phyloP scores from a whole-genome alignment of 1,140 invertebrate species.

The Adelges cooleyi region DNA sequence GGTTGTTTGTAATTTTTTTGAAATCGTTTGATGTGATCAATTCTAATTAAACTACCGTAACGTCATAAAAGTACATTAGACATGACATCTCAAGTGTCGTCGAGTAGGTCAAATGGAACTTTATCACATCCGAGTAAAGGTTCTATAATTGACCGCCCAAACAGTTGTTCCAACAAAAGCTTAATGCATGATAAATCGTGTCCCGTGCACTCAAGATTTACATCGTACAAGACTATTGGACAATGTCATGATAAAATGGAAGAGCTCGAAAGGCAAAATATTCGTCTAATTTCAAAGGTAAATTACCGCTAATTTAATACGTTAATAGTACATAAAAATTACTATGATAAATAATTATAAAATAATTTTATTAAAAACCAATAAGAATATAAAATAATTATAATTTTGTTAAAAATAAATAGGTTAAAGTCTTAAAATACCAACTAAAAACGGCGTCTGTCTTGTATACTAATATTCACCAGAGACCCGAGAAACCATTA shows the following conservation, averaged over 20 bases:
- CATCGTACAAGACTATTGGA: slow-evolving; percentile 1
- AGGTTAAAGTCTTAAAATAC: slow-evolving; percentile 26
- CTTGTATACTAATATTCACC: slow-evolving; percentile 18
- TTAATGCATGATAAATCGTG: slow-evolving; percentile 9
- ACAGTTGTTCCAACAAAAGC: slow-evolving; percentile 13
- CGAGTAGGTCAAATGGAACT: slow-evolving; percentile 4
- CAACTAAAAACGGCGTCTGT: slow-evolving; percentile 9
- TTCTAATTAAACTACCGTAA: too few species aligned
- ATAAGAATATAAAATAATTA: too few species aligned
- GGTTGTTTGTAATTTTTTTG: too few species aligned
- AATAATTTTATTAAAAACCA: too few species aligned
- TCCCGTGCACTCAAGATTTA: not conserved
- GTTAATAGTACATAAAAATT: too few species aligned
- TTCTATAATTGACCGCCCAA: slow-evolving; percentile 6
- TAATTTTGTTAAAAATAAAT: too few species aligned
- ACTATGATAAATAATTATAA: too few species aligned
- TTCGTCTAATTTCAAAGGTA: slow-evolving; percentile 17
- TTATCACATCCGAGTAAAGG: slow-evolving; percentile 2
- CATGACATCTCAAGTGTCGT: too few species aligned
- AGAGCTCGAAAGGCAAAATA: slow-evolving; percentile 16
- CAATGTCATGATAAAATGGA: slow-evolving; percentile 18
- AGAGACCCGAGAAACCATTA: slow-evolving; percentile 21
- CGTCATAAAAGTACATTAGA: too few species aligned
- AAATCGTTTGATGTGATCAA: too few species aligned
- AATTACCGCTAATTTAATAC: too few species aligned